These are phyloP conservation scores for Tetragonula clypearis DNA, from an alignment of 1,140 invertebrate species.

Conservation along the genomic window DNA sequence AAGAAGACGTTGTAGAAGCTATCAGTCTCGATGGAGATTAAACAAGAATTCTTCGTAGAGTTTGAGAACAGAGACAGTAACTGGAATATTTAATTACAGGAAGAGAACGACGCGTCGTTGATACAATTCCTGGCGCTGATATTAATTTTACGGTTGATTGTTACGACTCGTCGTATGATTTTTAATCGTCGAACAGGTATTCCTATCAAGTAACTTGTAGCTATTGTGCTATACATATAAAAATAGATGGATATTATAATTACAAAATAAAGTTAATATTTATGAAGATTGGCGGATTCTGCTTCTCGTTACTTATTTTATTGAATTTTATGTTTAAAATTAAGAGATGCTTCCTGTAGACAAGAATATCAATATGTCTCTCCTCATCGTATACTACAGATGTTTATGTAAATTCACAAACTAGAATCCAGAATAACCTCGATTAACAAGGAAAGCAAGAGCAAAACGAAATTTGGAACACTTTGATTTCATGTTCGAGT, in stretches of 20 bases:
- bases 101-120: not conserved
- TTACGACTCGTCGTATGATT: not conserved
- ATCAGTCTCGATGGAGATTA: not conserved
- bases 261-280: not conserved
- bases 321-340: too few relatives aligned
- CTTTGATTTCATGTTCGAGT: too few relatives aligned
- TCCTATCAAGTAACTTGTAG: not conserved
- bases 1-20: slow-evolving; percentile 45
- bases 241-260: not conserved
- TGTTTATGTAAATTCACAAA: too few relatives aligned
- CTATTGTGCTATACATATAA: not conserved
- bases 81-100: not conserved
- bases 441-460: too few relatives aligned
- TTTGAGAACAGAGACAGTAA: not conserved
- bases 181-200: not conserved
- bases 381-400: too few relatives aligned
- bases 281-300: too few relatives aligned
- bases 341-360: too few relatives aligned
- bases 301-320: too few relatives aligned
- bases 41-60: slow-evolving; percentile 12
- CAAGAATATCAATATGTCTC: too few relatives aligned
- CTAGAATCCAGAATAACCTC: too few relatives aligned
- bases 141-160: not conserved
- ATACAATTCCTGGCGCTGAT: not conserved
- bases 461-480: too few relatives aligned